Percentiles rank a stretch among this genome's conserved stretches.
These are phyloP conservation scores for Tribolium freemani DNA, from an alignment of 2,888 invertebrate genomes.

Conservation along the genomic window DNA sequence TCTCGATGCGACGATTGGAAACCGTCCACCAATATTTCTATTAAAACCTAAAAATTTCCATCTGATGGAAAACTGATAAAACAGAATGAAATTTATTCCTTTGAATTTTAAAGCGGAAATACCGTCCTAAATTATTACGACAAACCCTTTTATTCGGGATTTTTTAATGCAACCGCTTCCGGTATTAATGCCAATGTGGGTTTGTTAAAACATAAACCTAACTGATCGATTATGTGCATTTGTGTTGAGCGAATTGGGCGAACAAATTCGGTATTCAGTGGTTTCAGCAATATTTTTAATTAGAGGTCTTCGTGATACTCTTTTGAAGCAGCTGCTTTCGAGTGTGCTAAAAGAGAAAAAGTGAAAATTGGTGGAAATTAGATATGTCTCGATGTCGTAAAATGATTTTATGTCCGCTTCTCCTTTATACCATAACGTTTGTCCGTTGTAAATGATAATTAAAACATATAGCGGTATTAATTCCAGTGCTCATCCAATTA, in stretches of 20 bases:
- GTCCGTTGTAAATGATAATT: conserved; percentile 16
- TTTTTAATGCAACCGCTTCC: conserved; percentile 14
- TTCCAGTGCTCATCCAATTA: conserved; percentile 20
- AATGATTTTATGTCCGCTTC: conserved; percentile 8
- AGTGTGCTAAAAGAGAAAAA: background rate
- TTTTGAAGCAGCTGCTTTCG: background rate
- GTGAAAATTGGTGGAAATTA: conserved; percentile 21
- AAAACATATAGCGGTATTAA: conserved; percentile 11
- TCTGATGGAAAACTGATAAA: background rate
- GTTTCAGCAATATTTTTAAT: background rate
- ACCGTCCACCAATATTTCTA: conserved; percentile 20
- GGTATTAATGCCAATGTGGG: conserved; percentile 12
- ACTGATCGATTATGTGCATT: background rate
- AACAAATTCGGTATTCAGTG: background rate
- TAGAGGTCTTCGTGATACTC: background rate
- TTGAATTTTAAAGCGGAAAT: conserved; percentile 4
- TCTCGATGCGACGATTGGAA: conserved; percentile 18
- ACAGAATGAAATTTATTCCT: background rate
- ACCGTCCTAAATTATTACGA: conserved; percentile 12
- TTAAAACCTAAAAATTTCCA: background rate
- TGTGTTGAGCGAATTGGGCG: background rate
- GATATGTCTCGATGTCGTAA: conserved; percentile 5
- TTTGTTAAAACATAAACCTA: conserved; percentile 1
- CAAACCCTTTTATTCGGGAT: conserved; percentile 25
- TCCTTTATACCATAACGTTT: background rate